Evolutionary conservation across 2,113 vertebrate genomes (phyloP).

Genomic region (Megalops atlanticus): DNA sequence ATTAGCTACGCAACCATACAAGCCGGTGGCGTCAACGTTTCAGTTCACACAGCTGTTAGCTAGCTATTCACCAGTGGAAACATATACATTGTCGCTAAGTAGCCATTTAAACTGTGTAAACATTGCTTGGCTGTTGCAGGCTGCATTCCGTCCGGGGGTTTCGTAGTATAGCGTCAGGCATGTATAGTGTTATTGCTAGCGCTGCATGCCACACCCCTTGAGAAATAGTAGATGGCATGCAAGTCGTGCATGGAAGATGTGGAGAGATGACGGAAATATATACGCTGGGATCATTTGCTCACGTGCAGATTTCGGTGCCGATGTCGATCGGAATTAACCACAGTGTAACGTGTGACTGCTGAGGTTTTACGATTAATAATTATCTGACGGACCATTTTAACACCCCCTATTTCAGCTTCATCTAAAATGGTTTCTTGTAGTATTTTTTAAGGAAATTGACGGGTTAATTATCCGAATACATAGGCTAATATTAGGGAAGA

Average conservation of each 20-base stretch:
- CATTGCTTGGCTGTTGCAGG: not conserved
- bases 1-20: not conserved
- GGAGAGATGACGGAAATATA: not conserved
- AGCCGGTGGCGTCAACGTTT: not conserved
- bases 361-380: not conserved
- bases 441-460: no score
- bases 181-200: conserved; percentile 11
- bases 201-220: conserved; percentile 32
- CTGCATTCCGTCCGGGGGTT: not conserved
- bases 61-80: not conserved
- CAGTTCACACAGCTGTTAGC: not conserved
- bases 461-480: no score
- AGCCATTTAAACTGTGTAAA: conserved; percentile 7
- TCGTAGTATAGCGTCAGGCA: not conserved
- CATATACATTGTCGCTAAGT: not conserved
- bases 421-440: no score
- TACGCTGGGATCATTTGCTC: not conserved
- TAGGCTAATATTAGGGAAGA: no score
- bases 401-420: no score
- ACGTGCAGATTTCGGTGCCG: not conserved
- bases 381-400: not conserved
- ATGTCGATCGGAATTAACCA: not conserved
- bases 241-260: not conserved
- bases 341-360: not conserved
- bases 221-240: conserved; percentile 4